phyloP scores from a whole-genome alignment of 1,140 invertebrate genomes.

The Rhagoletis pomonella region DNA sequence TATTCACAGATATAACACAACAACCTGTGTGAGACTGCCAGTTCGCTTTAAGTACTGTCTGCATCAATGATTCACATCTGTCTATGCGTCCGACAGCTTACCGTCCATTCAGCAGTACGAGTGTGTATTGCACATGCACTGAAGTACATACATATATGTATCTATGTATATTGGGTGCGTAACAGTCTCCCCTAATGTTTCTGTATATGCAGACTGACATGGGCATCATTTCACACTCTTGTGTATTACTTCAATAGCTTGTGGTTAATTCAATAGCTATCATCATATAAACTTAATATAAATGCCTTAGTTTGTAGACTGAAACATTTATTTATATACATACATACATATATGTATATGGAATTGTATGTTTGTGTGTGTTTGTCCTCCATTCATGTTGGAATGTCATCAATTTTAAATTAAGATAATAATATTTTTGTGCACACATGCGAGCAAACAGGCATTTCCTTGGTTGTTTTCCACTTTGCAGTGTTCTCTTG shows the following conservation, averaged over 20 bases:
- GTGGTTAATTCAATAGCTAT: constrained; percentile 51
- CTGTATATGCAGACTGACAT: background rate
- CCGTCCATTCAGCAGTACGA: too few relatives aligned
- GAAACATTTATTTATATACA: background rate
- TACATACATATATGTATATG: background rate
- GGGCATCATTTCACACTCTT: background rate
- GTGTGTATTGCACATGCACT: too few relatives aligned
- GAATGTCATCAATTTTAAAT: constrained; percentile 46
- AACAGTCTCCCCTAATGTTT: background rate
- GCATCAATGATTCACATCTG: too few relatives aligned
- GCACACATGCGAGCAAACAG: background rate
- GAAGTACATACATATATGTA: background rate
- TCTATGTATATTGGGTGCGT: background rate
- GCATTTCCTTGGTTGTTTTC: background rate
- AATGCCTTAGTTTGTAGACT: background rate
- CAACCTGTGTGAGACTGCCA: too few relatives aligned
- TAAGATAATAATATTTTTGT: constrained; percentile 40
- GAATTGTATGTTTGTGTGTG: background rate
- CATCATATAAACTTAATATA: constrained; percentile 32
- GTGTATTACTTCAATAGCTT: background rate
- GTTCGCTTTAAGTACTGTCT: too few relatives aligned
- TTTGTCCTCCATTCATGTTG: background rate
- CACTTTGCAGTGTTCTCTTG: too few relatives aligned
- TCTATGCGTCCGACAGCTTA: too few relatives aligned
- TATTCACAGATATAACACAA: too few relatives aligned